A percentile compares a stretch with the other conserved stretches of the same genome.
Conservation (phyloP, 2,888 invertebrate genomes). For the Blastobasis lacticolella region DNA sequence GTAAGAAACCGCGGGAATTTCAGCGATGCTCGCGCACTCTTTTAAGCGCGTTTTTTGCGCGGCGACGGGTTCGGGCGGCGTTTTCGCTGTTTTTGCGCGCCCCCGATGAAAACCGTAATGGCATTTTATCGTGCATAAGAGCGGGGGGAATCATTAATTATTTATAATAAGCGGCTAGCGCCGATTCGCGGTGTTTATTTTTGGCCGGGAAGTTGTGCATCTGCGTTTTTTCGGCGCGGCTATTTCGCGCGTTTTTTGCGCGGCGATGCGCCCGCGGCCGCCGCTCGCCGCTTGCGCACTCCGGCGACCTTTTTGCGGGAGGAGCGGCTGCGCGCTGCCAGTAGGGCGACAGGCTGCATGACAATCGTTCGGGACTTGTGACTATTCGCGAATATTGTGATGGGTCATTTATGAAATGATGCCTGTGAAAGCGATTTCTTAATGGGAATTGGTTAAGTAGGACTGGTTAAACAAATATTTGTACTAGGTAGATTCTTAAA, state of each 20-base stretch:
- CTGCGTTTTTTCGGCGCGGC: conserved; percentile 33
- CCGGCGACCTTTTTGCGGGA: background rate
- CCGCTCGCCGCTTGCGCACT: conserved; percentile 4
- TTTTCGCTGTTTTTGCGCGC: conserved; percentile 60
- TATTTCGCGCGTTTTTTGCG: conserved; percentile 29
- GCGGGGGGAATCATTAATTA: conserved; percentile 71
- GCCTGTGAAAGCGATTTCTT: no score
- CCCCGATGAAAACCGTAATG: conserved; percentile 71
- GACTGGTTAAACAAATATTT: no score
- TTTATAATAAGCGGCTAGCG: conserved; percentile 72
- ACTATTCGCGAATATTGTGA: no score
- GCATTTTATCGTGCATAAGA: conserved; percentile 74
- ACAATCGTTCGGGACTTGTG: no score
- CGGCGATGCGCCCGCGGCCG: conserved; percentile 1
- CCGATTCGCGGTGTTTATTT: conserved; percentile 59
- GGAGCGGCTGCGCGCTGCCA: conserved; percentile 1
- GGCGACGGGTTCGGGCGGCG: conserved; percentile 54
- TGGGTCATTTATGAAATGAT: no score
- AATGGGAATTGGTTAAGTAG: no score
- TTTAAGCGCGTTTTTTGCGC: conserved; percentile 63
- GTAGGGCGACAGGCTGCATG: no score
- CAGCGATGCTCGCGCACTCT: conserved; percentile 67
- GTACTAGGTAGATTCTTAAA: no score
- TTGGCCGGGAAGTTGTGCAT: conserved; percentile 31
- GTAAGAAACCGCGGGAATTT: conserved; percentile 69